Conservation (phyloP, 2,113 vertebrate genomes). For the Aspiorhynchus laticeps region DNA sequence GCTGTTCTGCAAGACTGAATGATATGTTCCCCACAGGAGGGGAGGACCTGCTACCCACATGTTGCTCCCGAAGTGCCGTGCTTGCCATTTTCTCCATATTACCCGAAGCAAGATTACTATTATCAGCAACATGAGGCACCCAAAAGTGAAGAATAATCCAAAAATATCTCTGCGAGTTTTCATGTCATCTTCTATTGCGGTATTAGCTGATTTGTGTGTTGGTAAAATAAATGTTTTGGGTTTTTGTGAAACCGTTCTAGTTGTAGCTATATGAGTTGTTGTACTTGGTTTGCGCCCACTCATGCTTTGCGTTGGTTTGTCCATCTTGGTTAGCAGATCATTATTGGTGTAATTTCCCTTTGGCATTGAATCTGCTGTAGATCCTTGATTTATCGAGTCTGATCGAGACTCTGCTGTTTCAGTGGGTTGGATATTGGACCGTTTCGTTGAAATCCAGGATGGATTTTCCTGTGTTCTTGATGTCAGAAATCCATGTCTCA, state of each 20-base stretch:
- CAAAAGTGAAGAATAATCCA: neutral
- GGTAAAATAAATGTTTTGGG: neutral
- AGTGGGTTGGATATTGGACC: neutral
- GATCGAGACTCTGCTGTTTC: neutral
- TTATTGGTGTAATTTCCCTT: neutral
- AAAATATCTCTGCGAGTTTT: neutral
- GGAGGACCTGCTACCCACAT: conserved; percentile 11
- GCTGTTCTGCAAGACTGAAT: neutral
- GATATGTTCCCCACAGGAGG: neutral
- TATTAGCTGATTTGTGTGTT: neutral
- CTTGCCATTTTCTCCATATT: neutral
- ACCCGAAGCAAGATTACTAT: neutral
- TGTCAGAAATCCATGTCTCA: neutral
- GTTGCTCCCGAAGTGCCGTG: neutral
- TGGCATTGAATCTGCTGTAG: neutral
- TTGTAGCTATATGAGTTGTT: neutral
- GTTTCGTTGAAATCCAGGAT: neutral
- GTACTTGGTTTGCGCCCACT: neutral
- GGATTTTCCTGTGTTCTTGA: neutral
- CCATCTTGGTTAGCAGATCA: neutral
- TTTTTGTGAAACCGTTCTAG: neutral
- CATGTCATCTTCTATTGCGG: neutral
- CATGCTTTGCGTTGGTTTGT: neutral
- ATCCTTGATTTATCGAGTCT: neutral
- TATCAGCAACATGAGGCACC: neutral